Base-by-base conservation (phyloP, 2,888 invertebrate genomes). In the Brachylomia viminalis region DNA sequence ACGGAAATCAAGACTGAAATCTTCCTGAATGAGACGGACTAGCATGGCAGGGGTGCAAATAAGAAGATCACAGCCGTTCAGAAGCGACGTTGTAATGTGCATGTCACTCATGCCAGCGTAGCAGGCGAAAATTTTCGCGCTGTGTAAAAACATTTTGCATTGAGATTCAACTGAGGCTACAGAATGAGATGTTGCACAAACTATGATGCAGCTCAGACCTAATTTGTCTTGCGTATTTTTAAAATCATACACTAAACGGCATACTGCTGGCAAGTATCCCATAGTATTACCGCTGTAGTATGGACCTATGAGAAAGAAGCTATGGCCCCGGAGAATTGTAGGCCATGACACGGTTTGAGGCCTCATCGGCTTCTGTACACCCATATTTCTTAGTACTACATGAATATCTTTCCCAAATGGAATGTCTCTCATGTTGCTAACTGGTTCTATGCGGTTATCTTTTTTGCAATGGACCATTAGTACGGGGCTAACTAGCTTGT, bases 291-390 rank as follows among this genome's bases (percentile, higher is more conserved):
- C 98, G 71, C 97, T 97, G 23, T 93, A 92, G 0, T 94, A 90
- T 0, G 97, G 95, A 79, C 97, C 97, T 2, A 98, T 95, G 79
- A 98, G 96, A 70, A 98, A 97, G 1, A 98, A 93, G 82, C 98
- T 97, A 67, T 97, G 96, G 0, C 97, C 97, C 56, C 97, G 96
- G 61, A 97, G 93, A 64, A 98, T 96, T 4, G 97, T 97, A 0
- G 97, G 97, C 98, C 98, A 98, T 0, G 97, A 96, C 72, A 98
- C 97, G 0, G 97, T 97, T 89, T 98, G 98, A 49, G 98, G 94
- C 59, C 95, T 95, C 90, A 95, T 96, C 0, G 97, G 96, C 1
- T 90, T 89, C 8, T 90, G 91, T 0, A 97, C 88, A 0, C 87
- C 85, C 91, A 96, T 91, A 47, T 92, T 93, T 75, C 88, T 90